Evolutionary conservation across 2,888 invertebrate genomes (phyloP).

Genomic region (Pasiphila rectangulata): DNA sequence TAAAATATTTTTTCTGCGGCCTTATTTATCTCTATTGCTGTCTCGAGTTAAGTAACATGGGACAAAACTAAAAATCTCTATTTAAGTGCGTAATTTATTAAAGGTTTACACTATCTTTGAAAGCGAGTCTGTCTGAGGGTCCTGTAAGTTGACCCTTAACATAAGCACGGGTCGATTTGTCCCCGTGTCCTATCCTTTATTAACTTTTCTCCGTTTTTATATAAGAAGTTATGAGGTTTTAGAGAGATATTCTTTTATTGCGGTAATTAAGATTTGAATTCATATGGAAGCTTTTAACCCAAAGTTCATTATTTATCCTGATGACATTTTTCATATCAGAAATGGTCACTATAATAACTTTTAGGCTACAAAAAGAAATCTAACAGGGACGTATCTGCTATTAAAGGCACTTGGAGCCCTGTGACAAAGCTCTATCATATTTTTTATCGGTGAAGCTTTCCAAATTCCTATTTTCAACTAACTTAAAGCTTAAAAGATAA

Average conservation of each 20-base stretch:
- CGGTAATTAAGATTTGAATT: conserved; percentile 74
- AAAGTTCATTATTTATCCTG: conserved; percentile 45
- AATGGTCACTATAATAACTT: neutral
- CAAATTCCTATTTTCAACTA: too few relatives aligned
- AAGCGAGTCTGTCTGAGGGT: conserved; percentile 41
- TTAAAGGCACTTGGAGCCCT: too few relatives aligned
- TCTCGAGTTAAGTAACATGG: conserved; percentile 42
- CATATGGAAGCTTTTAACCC: conserved; percentile 70
- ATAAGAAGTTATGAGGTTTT: conserved; percentile 67
- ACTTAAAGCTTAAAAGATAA: too few relatives aligned
- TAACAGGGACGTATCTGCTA: too few relatives aligned
- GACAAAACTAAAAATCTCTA: conserved; percentile 53
- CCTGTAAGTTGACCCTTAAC: conserved; percentile 47
- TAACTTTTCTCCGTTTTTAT: conserved; percentile 68
- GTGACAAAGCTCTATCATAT: too few relatives aligned
- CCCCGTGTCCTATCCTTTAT: conserved; percentile 58
- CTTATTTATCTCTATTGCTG: conserved; percentile 42
- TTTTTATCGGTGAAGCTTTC: too few relatives aligned
- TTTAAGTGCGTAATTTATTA: conserved; percentile 66
- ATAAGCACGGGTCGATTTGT: conserved; percentile 69
- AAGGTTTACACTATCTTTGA: conserved; percentile 50
- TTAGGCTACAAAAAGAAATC: too few relatives aligned
- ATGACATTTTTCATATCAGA: conserved; percentile 40
- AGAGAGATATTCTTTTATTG: conserved; percentile 70
- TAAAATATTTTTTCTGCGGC: conserved; percentile 43